These are phyloP conservation scores for Limnephilus auricula DNA, from an alignment of 2,888 invertebrate genomes.

Conservation along the genomic window DNA sequence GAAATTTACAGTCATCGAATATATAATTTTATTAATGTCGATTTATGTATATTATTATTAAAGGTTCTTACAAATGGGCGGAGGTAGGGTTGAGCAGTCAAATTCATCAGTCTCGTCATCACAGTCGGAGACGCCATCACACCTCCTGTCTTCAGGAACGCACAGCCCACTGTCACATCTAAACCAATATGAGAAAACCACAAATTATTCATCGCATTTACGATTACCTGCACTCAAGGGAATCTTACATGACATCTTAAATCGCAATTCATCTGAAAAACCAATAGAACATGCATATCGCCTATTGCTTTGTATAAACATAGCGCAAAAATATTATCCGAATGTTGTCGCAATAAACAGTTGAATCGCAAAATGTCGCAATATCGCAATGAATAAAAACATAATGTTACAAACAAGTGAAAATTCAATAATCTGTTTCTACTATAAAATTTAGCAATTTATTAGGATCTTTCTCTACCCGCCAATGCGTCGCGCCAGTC, in stretches of 20 bases:
- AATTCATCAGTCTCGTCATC: conserved; percentile 80
- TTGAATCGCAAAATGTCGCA: background rate
- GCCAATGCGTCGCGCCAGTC: background rate
- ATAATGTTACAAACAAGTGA: background rate
- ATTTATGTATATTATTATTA: background rate
- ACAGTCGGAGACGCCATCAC: conserved; percentile 80
- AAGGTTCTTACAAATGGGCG: background rate
- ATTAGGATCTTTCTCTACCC: background rate
- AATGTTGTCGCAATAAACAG: background rate
- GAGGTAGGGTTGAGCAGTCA: conserved; percentile 69
- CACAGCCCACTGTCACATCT: conserved; percentile 80
- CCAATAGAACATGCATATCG: background rate
- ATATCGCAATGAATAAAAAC: background rate
- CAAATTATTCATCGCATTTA: background rate
- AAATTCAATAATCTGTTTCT: background rate
- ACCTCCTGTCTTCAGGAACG: conserved; percentile 78
- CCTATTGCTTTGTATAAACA: background rate
- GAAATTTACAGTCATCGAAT: no score
- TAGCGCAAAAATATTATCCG: background rate
- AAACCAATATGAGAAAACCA: background rate
- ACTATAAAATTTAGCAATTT: background rate
- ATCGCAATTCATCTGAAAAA: background rate
- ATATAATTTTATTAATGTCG: no score
- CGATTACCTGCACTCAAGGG: background rate
- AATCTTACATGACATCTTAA: background rate